These are phyloP conservation scores for Anthrax anthrax DNA, from an alignment of 2,888 invertebrate species.

Conservation along the genomic window DNA sequence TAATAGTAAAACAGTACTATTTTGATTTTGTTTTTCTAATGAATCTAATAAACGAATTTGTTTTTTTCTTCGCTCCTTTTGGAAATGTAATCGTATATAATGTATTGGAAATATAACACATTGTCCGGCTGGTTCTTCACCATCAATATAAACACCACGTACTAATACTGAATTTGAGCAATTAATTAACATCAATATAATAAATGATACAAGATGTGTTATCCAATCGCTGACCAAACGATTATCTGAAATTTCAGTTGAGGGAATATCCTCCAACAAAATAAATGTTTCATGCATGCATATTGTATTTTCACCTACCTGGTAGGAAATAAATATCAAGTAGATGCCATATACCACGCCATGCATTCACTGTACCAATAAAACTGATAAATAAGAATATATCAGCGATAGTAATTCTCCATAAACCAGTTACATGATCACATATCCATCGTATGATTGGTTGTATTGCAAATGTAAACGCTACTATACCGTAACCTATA, in stretches of 20 bases:
- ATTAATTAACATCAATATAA: conserved; percentile 61
- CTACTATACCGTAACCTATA: conserved; percentile 59
- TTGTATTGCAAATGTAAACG: conserved; percentile 59
- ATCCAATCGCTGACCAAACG: conserved; percentile 65
- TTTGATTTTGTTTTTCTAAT: conserved; percentile 15
- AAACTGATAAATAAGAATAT: conserved; percentile 62
- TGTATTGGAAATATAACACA: conserved; percentile 75
- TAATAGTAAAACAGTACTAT: conserved; percentile 11
- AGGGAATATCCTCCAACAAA: background rate
- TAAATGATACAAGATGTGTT: conserved; percentile 58
- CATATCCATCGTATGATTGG: conserved; percentile 58
- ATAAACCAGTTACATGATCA: conserved; percentile 48
- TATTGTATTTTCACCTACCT: conserved; percentile 41
- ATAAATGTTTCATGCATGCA: background rate
- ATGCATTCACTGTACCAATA: conserved; percentile 71
- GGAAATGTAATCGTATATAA: conserved; percentile 64
- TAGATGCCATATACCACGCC: conserved; percentile 76
- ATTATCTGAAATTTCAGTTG: conserved; percentile 38
- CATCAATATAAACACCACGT: conserved; percentile 77
- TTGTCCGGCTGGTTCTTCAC: conserved; percentile 66
- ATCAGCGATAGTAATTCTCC: conserved; percentile 58
- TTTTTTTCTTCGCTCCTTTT: conserved; percentile 50
- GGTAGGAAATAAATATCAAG: conserved; percentile 66
- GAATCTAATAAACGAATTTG: conserved; percentile 31
- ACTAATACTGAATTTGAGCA: conserved; percentile 79